Base-by-base conservation (phyloP, 2,888 invertebrate genomes). In the Eristalis intricaria region DNA sequence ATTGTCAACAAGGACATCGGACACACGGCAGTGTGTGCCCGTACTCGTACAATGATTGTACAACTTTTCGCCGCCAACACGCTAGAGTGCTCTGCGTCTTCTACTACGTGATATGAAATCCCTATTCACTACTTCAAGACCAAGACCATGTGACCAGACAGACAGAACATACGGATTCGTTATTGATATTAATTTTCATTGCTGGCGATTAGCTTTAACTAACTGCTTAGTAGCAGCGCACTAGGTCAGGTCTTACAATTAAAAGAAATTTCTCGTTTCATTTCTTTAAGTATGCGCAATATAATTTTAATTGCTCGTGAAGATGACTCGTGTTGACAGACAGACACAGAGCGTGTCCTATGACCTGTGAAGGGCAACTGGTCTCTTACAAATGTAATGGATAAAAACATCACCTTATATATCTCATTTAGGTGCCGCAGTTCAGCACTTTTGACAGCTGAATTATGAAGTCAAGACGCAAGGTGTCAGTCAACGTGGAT, bases 151-250 rank as follows among this genome's bases (percentile, higher is more conserved):
- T 73, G 60, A 74, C 73, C 82, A 82, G 82, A 69, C 65, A 56
- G 19, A 19, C 50, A 2, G 0, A 2, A 19, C 7, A 8, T 19
- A 70, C 69, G 77, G 68, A 74, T 40, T 73, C 50, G 73, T 70
- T 78, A 82, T 86, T 86, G 78, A 60, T 86, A 80, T 84, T 84
- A 80, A 79, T 84, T 80, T 78, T 77, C 61, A 40, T 66, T 70
- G 64, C 43, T 43, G 26, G 32, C 26, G 35, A 58, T 73, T 56
- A 61, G 73, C 56, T 32, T 83, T 43, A 78, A 58, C 26, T 60
- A 76, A 61, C 29, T 22, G 60, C 15, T 63, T 66, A 63, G 60
- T 65, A 75, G 19, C 50, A 60, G 71, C 50, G 38, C 40, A 64
- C 58, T 71, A 40, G 22, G 68, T 64, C 56, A 73, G 69, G 50